Conservation (phyloP, 2,797 vertebrate genomes). For the Borostomias antarcticus region DNA sequence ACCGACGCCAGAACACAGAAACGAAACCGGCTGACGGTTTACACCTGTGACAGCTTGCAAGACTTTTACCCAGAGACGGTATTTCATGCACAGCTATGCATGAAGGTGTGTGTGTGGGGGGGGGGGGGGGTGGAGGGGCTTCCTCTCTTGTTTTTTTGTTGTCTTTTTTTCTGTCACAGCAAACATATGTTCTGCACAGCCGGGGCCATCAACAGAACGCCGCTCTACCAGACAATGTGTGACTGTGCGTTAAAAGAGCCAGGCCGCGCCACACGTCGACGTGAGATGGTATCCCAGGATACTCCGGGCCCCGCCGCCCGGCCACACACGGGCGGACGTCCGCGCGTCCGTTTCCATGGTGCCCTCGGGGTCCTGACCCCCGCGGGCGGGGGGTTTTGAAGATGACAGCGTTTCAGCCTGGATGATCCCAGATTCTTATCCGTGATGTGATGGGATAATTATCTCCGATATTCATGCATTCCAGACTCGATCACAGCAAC, state of each 20-base stretch:
- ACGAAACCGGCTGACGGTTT: too few species aligned
- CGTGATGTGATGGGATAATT: conserved; percentile 38
- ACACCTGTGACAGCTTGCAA: too few species aligned
- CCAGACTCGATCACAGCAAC: conserved; percentile 39
- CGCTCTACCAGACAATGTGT: conserved; percentile 36
- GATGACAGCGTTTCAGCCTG: conserved; percentile 23
- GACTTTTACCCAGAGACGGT: conserved; percentile 59
- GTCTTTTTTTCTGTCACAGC: conserved; percentile 51
- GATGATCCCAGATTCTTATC: conserved; percentile 24
- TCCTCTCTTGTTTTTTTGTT: background rate
- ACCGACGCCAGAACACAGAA: too few species aligned
- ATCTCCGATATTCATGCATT: conserved; percentile 52
- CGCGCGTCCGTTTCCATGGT: conserved; percentile 26
- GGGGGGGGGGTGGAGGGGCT: too few species aligned
- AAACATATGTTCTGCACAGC: conserved; percentile 62
- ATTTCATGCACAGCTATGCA: conserved; percentile 68
- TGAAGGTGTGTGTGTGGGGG: too few species aligned
- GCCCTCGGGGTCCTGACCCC: conserved; percentile 33
- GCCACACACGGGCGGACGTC: conserved; percentile 8
- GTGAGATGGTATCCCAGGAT: conserved; percentile 27
- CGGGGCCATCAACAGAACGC: conserved; percentile 47
- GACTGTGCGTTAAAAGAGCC: conserved; percentile 25
- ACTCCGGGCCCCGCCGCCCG: conserved; percentile 28
- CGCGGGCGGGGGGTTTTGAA: conserved; percentile 21
- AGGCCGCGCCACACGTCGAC: conserved; percentile 38